Base-by-base conservation (phyloP, 2,888 invertebrate species). In the Pediacus dermestoides region DNA sequence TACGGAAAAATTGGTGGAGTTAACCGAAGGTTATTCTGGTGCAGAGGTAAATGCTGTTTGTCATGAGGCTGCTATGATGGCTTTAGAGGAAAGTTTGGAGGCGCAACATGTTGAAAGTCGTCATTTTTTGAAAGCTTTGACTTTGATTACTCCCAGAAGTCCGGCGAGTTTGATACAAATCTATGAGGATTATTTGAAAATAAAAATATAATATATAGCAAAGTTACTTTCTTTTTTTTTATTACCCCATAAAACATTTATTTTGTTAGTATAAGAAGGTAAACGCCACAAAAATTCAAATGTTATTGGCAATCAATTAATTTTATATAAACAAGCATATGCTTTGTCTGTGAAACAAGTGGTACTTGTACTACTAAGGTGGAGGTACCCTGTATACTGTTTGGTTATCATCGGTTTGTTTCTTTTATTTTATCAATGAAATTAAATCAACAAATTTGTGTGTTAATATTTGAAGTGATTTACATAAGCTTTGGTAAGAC, bases 31-130 rank as follows among this genome's bases (percentile, higher is more conserved):
- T 1, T 96, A 89, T 70, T 94, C 96, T 0, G 97, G 97, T 0
- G 97, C 97, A 1, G 97, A 99, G 73, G 76, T 90, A 22, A 78
- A 83, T 51, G 91, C 92, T 0, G 75, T 96, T 1, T 95, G 95
- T 59, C 85, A 91, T 45, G 93, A 94, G 70, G 95, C 96, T 4
- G 95, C 89, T 0, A 72, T 93, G 63, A 79, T 77, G 60, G 89
- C 93, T 1, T 68, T 95, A 30, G 86, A 90, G 61, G 84, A 84
- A 52, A 77, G 82, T 63, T 70, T 91, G 1, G 70, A 82, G 4
- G 79, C 82, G 15, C 55, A 69, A 7, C 61, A 64, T 37, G 80
- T 95, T 1, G 70, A 71, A 2, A 75, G 74, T 70, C 67, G 71
- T 22, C 85, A 94, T 71, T 93, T 95, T 66, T 72, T 77, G 39